Evolutionary conservation across 2,888 invertebrate genomes (phyloP).

Genomic region (Eudasyphora cyanicolor): DNA sequence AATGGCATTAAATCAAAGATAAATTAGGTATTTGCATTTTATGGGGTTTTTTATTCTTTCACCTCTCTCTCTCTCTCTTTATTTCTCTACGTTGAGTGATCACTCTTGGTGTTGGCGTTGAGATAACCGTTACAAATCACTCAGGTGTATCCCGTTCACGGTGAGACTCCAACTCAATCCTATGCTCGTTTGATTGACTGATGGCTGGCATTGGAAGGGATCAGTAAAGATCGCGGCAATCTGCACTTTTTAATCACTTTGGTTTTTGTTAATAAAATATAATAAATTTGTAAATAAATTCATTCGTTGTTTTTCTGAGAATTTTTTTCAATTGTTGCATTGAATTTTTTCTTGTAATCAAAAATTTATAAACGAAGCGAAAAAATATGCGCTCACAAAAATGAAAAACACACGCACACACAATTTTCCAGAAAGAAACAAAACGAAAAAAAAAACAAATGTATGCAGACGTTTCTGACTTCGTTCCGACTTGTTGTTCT

Average conservation of each 20-base stretch:
- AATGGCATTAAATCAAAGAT: too few species aligned
- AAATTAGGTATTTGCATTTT: not conserved
- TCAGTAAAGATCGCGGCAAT: not conserved
- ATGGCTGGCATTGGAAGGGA: too few species aligned
- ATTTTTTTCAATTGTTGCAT: too few species aligned
- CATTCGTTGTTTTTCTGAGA: not conserved
- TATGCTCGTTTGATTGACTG: not conserved
- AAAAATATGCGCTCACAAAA: conserved; percentile 9
- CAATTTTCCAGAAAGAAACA: conserved; percentile 13
- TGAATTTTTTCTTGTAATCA: not conserved
- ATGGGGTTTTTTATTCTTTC: not conserved
- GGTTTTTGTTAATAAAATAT: not conserved
- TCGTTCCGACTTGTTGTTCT: conserved; percentile 75
- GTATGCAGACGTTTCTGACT: conserved; percentile 35
- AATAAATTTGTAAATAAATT: not conserved
- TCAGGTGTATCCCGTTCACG: not conserved
- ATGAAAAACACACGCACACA: conserved; percentile 18
- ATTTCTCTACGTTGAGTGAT: too few species aligned
- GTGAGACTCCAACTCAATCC: not conserved
- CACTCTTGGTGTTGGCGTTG: not conserved
- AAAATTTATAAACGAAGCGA: not conserved
- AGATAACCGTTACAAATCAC: not conserved
- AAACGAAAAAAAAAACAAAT: not conserved
- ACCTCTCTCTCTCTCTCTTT: too few species aligned
- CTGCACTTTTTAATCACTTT: not conserved